A percentile compares a stretch with the other conserved stretches of the same genome.
Evolutionary conservation across 1,140 invertebrate species (phyloP).

Genomic region (Drosophila burlai): DNA sequence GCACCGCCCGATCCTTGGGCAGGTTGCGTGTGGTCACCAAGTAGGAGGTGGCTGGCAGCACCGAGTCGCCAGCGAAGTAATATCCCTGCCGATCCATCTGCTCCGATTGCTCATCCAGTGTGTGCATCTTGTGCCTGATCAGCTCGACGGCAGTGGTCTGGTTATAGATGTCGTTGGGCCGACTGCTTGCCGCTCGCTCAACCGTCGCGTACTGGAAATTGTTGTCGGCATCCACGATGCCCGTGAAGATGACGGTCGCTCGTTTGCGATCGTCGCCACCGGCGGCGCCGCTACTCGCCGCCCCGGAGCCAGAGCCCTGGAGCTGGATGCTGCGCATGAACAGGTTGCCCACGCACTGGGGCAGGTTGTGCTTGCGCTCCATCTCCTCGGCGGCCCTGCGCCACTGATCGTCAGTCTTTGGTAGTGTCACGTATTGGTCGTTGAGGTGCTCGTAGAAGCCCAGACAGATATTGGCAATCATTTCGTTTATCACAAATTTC

Average conservation of each 20-base stretch:
- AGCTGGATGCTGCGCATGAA: slow-evolving; percentile 80
- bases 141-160: slow-evolving; percentile 75
- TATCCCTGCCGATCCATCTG: slow-evolving; percentile 57
- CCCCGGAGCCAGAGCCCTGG: slow-evolving; percentile 47
- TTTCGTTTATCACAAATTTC: slow-evolving; percentile 84
- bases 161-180: slow-evolving; percentile 76
- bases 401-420: slow-evolving; percentile 85
- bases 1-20: slow-evolving; percentile 58
- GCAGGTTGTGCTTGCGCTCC: slow-evolving; percentile 73
- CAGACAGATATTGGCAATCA: slow-evolving; percentile 84
- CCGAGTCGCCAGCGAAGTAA: slow-evolving; percentile 71
- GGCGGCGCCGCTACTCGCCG: slow-evolving; percentile 31
- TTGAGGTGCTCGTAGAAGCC: slow-evolving; percentile 83
- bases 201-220: slow-evolving; percentile 81
- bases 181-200: slow-evolving; percentile 67
- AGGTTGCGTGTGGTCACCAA: slow-evolving; percentile 68
- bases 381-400: slow-evolving; percentile 70
- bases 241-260: slow-evolving; percentile 76
- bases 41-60: slow-evolving; percentile 70
- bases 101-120: slow-evolving; percentile 55
- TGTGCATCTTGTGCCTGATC: slow-evolving; percentile 71
- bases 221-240: slow-evolving; percentile 78
- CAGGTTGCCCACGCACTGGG: slow-evolving; percentile 76
- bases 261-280: slow-evolving; percentile 68
- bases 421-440: slow-evolving; percentile 83